These are phyloP conservation scores for Dilophus febrilis DNA, from an alignment of 2,888 invertebrate species.

Conservation along the genomic window DNA sequence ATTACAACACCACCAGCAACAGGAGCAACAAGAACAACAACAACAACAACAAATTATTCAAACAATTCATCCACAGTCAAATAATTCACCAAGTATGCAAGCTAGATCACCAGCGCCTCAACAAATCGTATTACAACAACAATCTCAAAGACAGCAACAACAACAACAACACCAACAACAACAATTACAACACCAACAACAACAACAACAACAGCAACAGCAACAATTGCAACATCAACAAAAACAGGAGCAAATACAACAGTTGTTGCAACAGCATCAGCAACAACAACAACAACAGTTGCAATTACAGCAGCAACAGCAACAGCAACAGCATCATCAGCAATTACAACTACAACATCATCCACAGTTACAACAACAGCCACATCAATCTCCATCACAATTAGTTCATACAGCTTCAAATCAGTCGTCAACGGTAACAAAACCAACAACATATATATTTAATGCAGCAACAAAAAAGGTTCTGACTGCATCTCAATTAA, in stretches of 20 bases:
- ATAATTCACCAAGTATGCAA: background rate
- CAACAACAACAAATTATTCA: conserved; percentile 5
- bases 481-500: no score
- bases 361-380: conserved; percentile 2
- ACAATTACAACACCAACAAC: conserved; percentile 20
- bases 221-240: conserved; percentile 34
- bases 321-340: conserved; percentile 14
- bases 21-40: conserved; percentile 2
- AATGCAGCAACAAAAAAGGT: no score
- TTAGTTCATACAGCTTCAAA: background rate
- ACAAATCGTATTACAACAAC: background rate
- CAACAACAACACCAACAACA: conserved; percentile 5
- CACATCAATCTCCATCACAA: conserved; percentile 8
- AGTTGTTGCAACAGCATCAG: no score
- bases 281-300: background rate
- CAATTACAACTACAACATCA: background rate
- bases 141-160: conserved; percentile 1
- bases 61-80: background rate
- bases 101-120: background rate
- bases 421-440: background rate
- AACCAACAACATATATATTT: conserved; percentile 10
- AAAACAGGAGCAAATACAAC: conserved; percentile 16
- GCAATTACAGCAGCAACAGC: conserved; percentile 25
- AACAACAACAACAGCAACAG: conserved; percentile 14
- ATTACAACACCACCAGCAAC: no score